Base-by-base conservation (phyloP, 2,888 invertebrate genomes). In the Elysia crispata region DNA sequence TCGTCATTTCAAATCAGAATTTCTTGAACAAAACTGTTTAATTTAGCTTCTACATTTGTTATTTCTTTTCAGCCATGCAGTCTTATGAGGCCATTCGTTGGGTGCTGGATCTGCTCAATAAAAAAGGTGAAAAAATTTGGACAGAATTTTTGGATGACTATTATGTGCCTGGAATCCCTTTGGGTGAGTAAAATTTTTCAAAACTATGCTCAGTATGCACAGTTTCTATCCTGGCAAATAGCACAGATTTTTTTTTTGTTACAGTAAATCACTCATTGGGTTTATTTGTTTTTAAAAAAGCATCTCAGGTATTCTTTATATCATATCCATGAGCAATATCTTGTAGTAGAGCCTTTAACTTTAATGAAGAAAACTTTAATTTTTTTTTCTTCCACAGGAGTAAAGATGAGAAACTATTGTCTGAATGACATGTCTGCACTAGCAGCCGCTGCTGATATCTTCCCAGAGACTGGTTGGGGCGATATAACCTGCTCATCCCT, bases 131-230 rank as follows among this genome's bases (percentile, higher is more conserved):
- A 25, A 77, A 76, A 0, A 73, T 91, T 5, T 88, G 87, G 33
- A 88, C 89, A 74, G 83, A 88, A 64, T 74, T 73, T 15, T 78
- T 91, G 0, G 85, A 69, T 5, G 89, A 91, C 76, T 88, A 86
- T 30, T 91, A 91, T 79, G 88, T 92, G 49, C 91, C 92, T 57
- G 91, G 91, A 8, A 86, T 92, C 54, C 86, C 86, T 80, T 76
- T 92, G 49, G 91, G 91, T 91, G 85, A 84, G 60, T 60, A 23
- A 6, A n/a, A n/a, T n/a, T n/a, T n/a, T n/a, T n/a, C n/a, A n/a
- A n/a, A n/a, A n/a, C n/a, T n/a, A n/a, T n/a, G n/a, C n/a, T n/a
- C n/a, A n/a, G n/a, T n/a, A n/a, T n/a, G n/a, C n/a, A n/a, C 60
- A 23, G 60, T 60, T 60, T 81, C 70, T 13, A 15, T n/a, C 13